Conservation (phyloP, 2,888 invertebrate genomes). For the Hyposoter didymator region DNA sequence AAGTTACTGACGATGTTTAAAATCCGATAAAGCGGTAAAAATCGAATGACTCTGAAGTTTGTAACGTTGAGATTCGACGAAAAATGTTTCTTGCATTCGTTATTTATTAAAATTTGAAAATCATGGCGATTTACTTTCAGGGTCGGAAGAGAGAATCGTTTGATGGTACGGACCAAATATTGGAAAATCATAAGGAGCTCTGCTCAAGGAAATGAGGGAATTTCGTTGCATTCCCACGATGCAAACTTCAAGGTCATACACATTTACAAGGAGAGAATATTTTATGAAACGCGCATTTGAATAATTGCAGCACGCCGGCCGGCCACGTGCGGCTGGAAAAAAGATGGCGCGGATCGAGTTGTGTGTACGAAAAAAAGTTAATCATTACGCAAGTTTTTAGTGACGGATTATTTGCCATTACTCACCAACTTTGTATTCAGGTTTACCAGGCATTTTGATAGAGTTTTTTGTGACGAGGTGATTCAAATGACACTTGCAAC, state of each 20-base stretch:
- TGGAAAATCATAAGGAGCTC: not conserved
- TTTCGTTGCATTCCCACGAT: no score
- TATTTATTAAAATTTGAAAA: no score
- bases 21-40: no score
- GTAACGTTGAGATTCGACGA: no score
- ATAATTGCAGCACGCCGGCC: not conserved
- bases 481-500: not conserved
- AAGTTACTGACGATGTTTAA: no score
- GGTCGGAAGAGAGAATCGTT: not conserved
- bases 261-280: not conserved
- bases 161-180: not conserved
- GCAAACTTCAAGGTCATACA: no score
- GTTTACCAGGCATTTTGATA: slow-evolving; percentile 78
- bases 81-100: no score
- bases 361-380: not conserved
- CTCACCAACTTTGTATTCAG: slow-evolving; percentile 85
- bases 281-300: not conserved
- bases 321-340: slow-evolving; percentile 60
- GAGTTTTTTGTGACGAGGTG: not conserved
- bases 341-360: slow-evolving; percentile 27
- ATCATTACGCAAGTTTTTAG: not conserved
- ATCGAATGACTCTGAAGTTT: no score
- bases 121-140: no score
- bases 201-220: no score
- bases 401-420: slow-evolving; percentile 61